A percentile compares a stretch with the other conserved stretches of the same genome.
Conservation (phyloP, 2,113 vertebrate genomes). For the Geothlypis trichas region DNA sequence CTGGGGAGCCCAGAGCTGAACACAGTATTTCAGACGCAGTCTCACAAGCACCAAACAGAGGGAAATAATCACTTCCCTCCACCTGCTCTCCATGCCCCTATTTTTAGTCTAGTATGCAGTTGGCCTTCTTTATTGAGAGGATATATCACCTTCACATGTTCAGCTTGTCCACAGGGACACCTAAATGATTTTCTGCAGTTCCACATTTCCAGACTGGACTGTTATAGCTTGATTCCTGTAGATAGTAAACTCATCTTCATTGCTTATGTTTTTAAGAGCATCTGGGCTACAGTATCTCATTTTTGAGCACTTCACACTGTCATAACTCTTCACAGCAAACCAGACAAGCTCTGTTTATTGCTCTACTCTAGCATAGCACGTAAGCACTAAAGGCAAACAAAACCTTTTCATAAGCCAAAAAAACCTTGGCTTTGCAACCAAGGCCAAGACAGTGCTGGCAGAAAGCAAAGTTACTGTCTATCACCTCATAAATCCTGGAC, state of each 20-base stretch:
- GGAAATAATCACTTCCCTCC: background rate
- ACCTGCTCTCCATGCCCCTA: background rate
- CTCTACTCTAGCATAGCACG: background rate
- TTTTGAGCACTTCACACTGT: background rate
- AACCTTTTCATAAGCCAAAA: background rate
- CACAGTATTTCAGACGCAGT: background rate
- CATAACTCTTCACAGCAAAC: background rate
- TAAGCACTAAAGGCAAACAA: background rate
- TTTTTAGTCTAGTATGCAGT: background rate
- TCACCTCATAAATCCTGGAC: background rate
- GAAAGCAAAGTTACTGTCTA: background rate
- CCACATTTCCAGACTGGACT: background rate
- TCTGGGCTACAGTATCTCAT: background rate
- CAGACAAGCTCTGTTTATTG: background rate
- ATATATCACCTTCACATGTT: background rate
- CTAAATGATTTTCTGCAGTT: background rate
- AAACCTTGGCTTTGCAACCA: background rate
- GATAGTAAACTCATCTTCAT: background rate
- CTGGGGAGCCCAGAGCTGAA: background rate
- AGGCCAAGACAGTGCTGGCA: background rate
- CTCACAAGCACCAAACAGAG: background rate
- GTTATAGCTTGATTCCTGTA: background rate
- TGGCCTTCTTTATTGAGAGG: background rate
- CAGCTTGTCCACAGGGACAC: background rate
- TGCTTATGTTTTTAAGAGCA: background rate